These are phyloP conservation scores for Maconellicoccus hirsutus DNA, from an alignment of 1,140 invertebrate species.

Conservation along the genomic window DNA sequence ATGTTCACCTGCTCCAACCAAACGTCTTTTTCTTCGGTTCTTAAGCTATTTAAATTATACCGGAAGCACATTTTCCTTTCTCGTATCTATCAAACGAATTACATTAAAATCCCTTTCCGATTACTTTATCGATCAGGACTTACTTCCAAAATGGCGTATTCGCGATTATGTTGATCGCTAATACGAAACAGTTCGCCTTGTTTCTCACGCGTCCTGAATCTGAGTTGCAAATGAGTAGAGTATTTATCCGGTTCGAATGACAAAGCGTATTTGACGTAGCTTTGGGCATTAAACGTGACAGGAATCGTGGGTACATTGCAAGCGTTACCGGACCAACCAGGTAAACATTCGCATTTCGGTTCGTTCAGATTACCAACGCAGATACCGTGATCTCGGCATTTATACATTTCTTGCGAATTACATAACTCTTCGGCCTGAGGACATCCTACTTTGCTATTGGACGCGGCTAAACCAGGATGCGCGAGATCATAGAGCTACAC, in stretches of 20 bases:
- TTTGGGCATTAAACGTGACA: constrained; percentile 79
- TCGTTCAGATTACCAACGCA: constrained; percentile 84
- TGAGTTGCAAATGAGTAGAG: constrained; percentile 78
- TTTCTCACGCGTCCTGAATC: constrained; percentile 83
- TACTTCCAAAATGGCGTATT: constrained; percentile 88
- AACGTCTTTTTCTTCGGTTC: constrained; percentile 77
- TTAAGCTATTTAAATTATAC: constrained; percentile 83
- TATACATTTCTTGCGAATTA: constrained; percentile 60
- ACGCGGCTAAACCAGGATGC: constrained; percentile 64
- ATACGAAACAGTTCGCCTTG: constrained; percentile 85
- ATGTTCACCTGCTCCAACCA: constrained; percentile 81
- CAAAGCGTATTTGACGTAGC: constrained; percentile 89
- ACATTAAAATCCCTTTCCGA: no score
- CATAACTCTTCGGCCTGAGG: constrained; percentile 82
- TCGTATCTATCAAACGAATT: constrained; percentile 56
- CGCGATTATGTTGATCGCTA: constrained; percentile 85
- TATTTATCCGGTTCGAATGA: constrained; percentile 88
- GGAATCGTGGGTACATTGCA: constrained; percentile 76
- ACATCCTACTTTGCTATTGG: constrained; percentile 72
- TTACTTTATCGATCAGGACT: constrained; percentile 14
- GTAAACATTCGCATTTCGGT: constrained; percentile 80
- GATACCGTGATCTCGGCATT: constrained; percentile 81
- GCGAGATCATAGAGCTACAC: constrained; percentile 76
- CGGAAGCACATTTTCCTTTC: constrained; percentile 79
- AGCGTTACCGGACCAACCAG: constrained; percentile 77